These are phyloP conservation scores for Ophion slaviceki DNA, from an alignment of 2,888 invertebrate species.

Conservation along the genomic window DNA sequence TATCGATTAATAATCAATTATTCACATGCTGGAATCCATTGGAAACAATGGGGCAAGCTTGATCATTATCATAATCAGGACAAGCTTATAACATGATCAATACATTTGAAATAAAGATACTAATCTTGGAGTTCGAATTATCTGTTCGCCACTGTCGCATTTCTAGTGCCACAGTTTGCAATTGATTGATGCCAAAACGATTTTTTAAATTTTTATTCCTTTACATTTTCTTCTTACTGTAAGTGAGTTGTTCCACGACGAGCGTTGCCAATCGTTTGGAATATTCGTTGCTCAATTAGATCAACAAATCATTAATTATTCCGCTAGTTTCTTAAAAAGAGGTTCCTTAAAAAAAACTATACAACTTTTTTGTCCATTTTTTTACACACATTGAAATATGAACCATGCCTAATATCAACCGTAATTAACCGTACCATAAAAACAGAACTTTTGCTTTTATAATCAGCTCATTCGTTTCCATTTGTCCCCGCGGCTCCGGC, in stretches of 20 bases:
- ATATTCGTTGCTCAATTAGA: not conserved
- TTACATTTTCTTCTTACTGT: not conserved
- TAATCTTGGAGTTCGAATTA: too few species aligned
- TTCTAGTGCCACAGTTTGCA: not conserved
- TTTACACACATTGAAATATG: not conserved
- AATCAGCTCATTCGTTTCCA: slow-evolving; percentile 14
- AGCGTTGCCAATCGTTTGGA: not conserved
- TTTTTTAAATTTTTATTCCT: not conserved
- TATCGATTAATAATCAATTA: too few species aligned
- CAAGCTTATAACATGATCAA: too few species aligned
- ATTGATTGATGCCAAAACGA: not conserved
- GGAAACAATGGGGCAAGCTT: too few species aligned
- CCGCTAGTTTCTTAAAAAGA: not conserved
- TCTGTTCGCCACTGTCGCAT: not conserved
- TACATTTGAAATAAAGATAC: too few species aligned
- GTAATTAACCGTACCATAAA: not conserved
- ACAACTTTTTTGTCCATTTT: not conserved
- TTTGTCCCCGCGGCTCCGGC: not conserved
- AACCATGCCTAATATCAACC: too few species aligned
- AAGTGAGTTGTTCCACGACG: not conserved
- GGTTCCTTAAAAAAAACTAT: not conserved
- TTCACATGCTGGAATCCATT: too few species aligned
- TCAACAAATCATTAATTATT: not conserved
- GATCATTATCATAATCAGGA: too few species aligned
- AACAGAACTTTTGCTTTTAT: not conserved